Evolutionary conservation across 2,888 invertebrate species (phyloP), one percentile per base, ranked within the genome.

Genomic region (Desoria tigrina): DNA sequence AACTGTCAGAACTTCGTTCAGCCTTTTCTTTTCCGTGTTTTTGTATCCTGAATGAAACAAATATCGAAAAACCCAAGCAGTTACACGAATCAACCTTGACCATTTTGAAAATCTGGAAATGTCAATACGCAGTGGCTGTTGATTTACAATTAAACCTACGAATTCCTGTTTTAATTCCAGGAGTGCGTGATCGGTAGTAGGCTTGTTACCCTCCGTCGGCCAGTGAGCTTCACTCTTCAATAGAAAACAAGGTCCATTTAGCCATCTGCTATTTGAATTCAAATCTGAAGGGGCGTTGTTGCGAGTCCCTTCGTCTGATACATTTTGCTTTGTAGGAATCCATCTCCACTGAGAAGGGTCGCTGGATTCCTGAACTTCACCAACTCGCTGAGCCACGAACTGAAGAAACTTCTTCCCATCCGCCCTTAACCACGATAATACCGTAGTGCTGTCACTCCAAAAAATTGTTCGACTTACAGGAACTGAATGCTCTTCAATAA

Each of bases 241-340:
- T 7, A 76, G 49, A 63, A 73, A 77, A 11, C 11, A 14, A 3
- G 74, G 74, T 16, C 76, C 76, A 45, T 64, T 64, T 50, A 74
- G 62, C 76, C 76, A 77, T 45, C 57, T 23, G 9, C 49, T 59
- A 2, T 27, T n/a, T 1, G 32, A 18, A 23, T 58, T 69, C 7
- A 65, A 57, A 2, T 66, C 61, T 6, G 9, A 11, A 2, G 2
- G 7, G 11, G 26, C 26, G 1, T 2, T n/a, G 11, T 72, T 69
- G n/a, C 74, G 28, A 1, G 74, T 74, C 6, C 68, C 68, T 16
- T 71, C 65, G 50, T 77, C 76, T 6, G 76, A 74, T 3, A 69
- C 70, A 50, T 77, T 77, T 7, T 51, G 11, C 4, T 21, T 28
- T 7, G 74, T 72, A 4, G 72, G 72, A 14, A 77, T 54, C 71